phyloP scores from a whole-genome alignment of 2,888 invertebrate species.

The Odontothrips loti region DNA sequence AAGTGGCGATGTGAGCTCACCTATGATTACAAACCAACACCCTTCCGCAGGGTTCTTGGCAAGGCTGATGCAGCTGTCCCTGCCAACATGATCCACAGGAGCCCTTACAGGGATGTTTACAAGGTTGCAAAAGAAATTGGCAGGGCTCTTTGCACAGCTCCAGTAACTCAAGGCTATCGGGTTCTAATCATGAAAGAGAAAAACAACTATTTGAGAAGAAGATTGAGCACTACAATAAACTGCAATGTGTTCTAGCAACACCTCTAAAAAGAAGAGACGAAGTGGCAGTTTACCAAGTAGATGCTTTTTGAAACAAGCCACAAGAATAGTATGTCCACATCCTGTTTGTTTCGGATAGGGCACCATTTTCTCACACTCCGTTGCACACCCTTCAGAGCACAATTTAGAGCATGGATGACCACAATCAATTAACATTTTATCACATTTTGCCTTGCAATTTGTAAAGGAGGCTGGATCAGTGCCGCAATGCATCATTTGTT shows the following conservation, averaged over 20 bases:
- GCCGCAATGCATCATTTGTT: neutral
- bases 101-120: neutral
- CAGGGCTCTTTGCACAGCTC: neutral
- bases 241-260: too few species aligned
- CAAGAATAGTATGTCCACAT: neutral
- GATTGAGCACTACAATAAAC: neutral
- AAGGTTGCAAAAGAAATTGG: neutral
- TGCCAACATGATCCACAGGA: neutral
- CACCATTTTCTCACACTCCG: neutral
- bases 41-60: constrained; percentile 28
- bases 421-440: neutral
- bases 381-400: neutral
- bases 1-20: neutral
- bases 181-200: neutral
- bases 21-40: constrained; percentile 43
- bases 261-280: neutral
- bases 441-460: neutral
- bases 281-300: neutral
- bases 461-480: neutral
- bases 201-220: neutral
- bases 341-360: neutral
- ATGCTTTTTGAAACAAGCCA: neutral
- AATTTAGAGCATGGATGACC: neutral
- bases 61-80: neutral
- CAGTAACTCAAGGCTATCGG: neutral